Percentiles rank a stretch among this genome's conserved stretches.
These are phyloP conservation scores for Chymomyza procnemis DNA, from an alignment of 2,888 invertebrate genomes.

Conservation along the genomic window DNA sequence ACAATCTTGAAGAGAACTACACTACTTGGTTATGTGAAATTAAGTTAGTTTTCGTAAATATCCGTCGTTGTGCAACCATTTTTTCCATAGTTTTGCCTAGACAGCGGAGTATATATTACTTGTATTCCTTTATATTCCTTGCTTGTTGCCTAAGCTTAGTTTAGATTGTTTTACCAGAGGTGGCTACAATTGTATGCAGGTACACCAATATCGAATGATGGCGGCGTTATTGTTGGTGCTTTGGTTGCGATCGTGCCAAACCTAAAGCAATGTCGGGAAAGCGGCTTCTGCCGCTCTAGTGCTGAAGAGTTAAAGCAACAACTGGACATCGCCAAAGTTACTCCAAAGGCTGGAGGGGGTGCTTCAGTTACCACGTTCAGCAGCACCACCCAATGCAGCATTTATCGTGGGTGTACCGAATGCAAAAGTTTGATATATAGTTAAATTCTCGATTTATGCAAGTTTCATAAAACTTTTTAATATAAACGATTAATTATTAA, in stretches of 20 bases:
- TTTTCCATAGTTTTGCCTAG: too few species aligned
- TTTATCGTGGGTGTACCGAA: constrained; percentile 47
- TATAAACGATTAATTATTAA: neutral
- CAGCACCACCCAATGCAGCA: constrained; percentile 28
- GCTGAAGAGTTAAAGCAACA: neutral
- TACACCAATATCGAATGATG: constrained; percentile 51
- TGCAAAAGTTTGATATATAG: constrained; percentile 55
- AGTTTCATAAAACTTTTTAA: neutral
- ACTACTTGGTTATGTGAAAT: too few species aligned
- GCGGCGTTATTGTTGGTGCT: constrained; percentile 49
- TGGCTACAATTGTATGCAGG: constrained; percentile 25
- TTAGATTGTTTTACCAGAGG: too few species aligned
- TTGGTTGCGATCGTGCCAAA: constrained; percentile 47
- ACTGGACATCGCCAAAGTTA: neutral
- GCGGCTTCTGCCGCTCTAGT: constrained; percentile 39
- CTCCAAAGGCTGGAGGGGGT: constrained; percentile 37
- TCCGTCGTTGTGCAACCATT: too few species aligned
- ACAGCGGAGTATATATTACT: too few species aligned
- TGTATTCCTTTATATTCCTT: too few species aligned
- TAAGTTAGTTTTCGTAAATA: too few species aligned
- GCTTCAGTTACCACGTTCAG: constrained; percentile 38
- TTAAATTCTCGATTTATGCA: neutral
- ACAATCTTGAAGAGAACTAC: too few species aligned
- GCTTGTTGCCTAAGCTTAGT: too few species aligned
- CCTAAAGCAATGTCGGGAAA: constrained; percentile 46